Percentiles rank a stretch among this genome's conserved stretches.
These are phyloP conservation scores for Nymphalis polychloros DNA, from an alignment of 2,888 invertebrate genomes.

Conservation along the genomic window DNA sequence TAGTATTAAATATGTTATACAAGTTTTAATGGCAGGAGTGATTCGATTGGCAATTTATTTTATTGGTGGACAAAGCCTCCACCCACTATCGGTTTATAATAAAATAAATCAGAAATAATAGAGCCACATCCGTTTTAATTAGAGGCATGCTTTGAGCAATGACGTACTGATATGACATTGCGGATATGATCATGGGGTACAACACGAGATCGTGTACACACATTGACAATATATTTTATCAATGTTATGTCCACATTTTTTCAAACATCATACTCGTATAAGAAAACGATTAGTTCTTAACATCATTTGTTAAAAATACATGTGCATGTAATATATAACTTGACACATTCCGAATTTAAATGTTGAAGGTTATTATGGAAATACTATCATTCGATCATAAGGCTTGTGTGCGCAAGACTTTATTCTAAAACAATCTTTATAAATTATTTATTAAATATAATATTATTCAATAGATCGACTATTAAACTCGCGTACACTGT, in stretches of 20 bases:
- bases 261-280: not conserved
- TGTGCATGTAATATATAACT: not conserved
- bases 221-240: not conserved
- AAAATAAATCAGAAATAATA: conserved; percentile 65
- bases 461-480: conserved; percentile 31
- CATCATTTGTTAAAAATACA: not conserved
- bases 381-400: not conserved
- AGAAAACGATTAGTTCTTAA: too few relatives aligned
- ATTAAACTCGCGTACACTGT: conserved; percentile 25
- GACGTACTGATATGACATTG: conserved; percentile 47
- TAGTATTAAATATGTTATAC: conserved; percentile 9
- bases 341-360: not conserved
- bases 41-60: conserved; percentile 38
- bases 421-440: conserved; percentile 25
- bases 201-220: conserved; percentile 11
- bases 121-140: conserved; percentile 75
- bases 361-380: not conserved
- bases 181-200: conserved; percentile 47
- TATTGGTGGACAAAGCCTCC: conserved; percentile 46
- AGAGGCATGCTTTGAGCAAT: conserved; percentile 48
- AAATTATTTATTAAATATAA: conserved; percentile 34
- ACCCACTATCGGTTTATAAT: conserved; percentile 51
- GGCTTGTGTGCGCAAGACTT: conserved; percentile 18
- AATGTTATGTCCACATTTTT: not conserved
- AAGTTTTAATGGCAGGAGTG: conserved; percentile 20